Evolutionary conservation across 2,888 invertebrate genomes (phyloP).

Genomic region (Ichneumoninae sp.): DNA sequence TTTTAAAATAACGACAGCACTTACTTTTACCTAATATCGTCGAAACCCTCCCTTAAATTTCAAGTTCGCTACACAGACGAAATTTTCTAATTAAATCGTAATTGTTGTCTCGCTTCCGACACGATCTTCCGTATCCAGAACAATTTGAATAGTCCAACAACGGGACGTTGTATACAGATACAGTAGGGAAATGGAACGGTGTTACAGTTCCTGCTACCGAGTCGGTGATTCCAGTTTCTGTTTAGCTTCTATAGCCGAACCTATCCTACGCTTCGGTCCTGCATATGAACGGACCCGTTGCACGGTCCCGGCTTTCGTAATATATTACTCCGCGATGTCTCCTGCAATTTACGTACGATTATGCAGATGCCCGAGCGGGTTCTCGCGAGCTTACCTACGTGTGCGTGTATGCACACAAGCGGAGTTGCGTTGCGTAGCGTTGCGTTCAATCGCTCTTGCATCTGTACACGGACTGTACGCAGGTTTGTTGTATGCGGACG

Average conservation of each 20-base stretch:
- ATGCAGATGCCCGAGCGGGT: slow-evolving; percentile 75
- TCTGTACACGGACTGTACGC: slow-evolving; percentile 10
- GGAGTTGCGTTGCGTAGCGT: slow-evolving; percentile 36
- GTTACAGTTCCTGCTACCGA: slow-evolving; percentile 50
- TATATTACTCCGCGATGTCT: slow-evolving; percentile 80
- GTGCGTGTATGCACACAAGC: slow-evolving; percentile 30
- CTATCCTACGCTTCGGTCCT: slow-evolving; percentile 41
- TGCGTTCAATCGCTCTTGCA: slow-evolving; percentile 55
- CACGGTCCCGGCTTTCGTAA: slow-evolving; percentile 65
- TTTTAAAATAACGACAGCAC: neutral
- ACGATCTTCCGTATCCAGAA: slow-evolving; percentile 55
- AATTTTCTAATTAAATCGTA: neutral
- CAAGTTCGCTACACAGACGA: neutral
- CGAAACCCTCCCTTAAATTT: neutral
- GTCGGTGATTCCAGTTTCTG: slow-evolving; percentile 31
- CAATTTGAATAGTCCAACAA: slow-evolving; percentile 61
- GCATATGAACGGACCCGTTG: slow-evolving; percentile 61
- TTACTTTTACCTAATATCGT: neutral
- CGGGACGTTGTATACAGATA: slow-evolving; percentile 15
- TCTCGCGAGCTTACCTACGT: slow-evolving; percentile 57
- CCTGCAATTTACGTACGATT: slow-evolving; percentile 81
- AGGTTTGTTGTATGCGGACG: neutral
- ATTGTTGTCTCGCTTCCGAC: slow-evolving; percentile 24
- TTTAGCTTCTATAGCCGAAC: slow-evolving; percentile 19
- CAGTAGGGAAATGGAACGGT: slow-evolving; percentile 34